Evolutionary conservation across 1,140 invertebrate species (phyloP).

Genomic region (Teleogryllus occipitalis): DNA sequence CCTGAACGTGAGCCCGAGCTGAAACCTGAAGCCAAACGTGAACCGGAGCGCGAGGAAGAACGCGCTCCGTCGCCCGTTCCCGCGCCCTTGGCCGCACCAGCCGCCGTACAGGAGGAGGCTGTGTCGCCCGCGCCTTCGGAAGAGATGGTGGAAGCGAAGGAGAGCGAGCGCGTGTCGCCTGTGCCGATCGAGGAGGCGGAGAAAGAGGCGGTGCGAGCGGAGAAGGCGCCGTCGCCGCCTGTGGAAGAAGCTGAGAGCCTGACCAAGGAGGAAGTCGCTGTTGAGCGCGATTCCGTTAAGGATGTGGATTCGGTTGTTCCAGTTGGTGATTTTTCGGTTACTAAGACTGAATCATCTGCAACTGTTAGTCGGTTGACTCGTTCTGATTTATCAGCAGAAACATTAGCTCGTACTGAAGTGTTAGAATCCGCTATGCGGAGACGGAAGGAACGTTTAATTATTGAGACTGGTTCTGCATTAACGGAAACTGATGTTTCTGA

Average conservation of each 20-base stretch:
- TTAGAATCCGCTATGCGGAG: not conserved
- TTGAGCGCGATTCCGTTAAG: not conserved
- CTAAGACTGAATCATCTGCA: not conserved
- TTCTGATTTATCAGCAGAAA: not conserved
- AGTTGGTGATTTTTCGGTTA: slow-evolving; percentile 10
- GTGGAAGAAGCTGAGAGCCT: not conserved
- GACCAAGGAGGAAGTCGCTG: slow-evolving; percentile 14
- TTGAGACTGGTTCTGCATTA: not conserved
- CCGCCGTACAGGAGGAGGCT: too few relatives aligned
- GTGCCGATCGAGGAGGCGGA: too few relatives aligned
- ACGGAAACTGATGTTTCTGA: slow-evolving; percentile 23
- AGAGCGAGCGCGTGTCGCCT: too few relatives aligned
- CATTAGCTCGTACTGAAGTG: not conserved
- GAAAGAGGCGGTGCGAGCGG: slow-evolving; percentile 16
- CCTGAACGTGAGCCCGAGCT: too few relatives aligned
- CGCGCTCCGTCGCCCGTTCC: too few relatives aligned
- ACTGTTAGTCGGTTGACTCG: not conserved
- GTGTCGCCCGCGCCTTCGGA: too few relatives aligned
- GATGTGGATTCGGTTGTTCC: slow-evolving; percentile 17
- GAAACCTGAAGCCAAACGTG: too few relatives aligned
- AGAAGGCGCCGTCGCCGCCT: slow-evolving; percentile 12
- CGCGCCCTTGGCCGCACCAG: too few relatives aligned
- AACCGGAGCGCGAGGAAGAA: too few relatives aligned
- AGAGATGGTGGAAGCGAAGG: too few relatives aligned
- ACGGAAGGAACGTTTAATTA: not conserved